A percentile compares a stretch with the other conserved stretches of the same genome.
phyloP scores from a whole-genome alignment of 2,113 vertebrate genomes.

The Marmota flaviventris region DNA sequence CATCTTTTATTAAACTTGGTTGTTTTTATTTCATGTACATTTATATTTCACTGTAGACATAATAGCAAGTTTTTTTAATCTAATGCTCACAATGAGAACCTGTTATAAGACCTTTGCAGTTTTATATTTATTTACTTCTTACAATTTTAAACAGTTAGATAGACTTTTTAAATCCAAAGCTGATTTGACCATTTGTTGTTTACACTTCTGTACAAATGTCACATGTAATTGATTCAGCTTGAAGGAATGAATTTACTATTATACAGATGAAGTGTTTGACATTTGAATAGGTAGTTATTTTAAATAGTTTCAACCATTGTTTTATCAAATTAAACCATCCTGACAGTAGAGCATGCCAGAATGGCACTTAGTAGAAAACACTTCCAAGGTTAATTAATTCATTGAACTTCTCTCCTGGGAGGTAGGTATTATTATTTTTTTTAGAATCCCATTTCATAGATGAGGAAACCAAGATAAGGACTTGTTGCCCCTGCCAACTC shows the following conservation, averaged over 20 bases:
- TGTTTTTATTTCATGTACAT: not conserved
- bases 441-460: conserved; percentile 57
- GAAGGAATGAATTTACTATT: not conserved
- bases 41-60: not conserved
- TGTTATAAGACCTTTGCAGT: not conserved
- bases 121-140: not conserved
- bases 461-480: conserved; percentile 54
- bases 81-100: not conserved
- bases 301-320: conserved; percentile 48
- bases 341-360: conserved; percentile 28
- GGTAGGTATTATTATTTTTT: not conserved
- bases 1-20: not conserved
- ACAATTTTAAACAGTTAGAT: not conserved
- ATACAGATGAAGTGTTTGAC: not conserved
- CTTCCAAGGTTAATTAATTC: conserved; percentile 54
- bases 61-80: not conserved
- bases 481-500: not conserved
- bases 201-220: not conserved
- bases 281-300: conserved; percentile 58
- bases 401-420: conserved; percentile 37
- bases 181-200: conserved; percentile 28
- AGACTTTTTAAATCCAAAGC: conserved; percentile 21
- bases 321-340: conserved; percentile 3
- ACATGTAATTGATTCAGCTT: not conserved
- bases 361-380: not conserved